These are phyloP conservation scores for Hypsopygia costalis DNA, from an alignment of 2,888 invertebrate species.

Conservation along the genomic window DNA sequence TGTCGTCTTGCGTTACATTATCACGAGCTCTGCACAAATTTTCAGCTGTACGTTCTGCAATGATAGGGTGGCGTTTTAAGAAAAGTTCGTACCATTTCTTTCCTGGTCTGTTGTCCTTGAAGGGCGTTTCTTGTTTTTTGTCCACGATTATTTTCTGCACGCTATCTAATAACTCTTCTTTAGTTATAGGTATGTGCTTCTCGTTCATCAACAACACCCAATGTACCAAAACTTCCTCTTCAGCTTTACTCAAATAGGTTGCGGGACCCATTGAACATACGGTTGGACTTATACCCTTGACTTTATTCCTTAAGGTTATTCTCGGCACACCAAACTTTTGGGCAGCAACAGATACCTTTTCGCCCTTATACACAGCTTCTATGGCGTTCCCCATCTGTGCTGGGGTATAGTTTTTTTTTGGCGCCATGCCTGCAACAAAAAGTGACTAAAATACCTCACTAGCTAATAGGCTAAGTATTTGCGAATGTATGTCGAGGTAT, in stretches of 20 bases:
- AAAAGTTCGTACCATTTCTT: constrained; percentile 29
- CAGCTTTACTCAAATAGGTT: constrained; percentile 17
- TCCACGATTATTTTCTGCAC: constrained; percentile 16
- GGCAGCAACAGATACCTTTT: too few relatives aligned
- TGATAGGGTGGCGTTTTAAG: constrained; percentile 22
- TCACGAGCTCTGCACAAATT: constrained; percentile 25
- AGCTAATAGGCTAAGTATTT: too few relatives aligned
- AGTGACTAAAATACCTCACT: too few relatives aligned
- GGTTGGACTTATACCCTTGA: constrained; percentile 13
- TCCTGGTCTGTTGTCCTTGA: constrained; percentile 28
- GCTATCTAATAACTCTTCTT: constrained; percentile 21
- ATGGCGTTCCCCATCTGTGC: too few relatives aligned
- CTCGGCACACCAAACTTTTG: background rate
- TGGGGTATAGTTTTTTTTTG: too few relatives aligned
- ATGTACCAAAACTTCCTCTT: constrained; percentile 19
- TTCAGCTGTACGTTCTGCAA: constrained; percentile 24
- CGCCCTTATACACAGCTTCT: too few relatives aligned
- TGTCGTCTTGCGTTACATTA: constrained; percentile 23
- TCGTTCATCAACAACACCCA: constrained; percentile 23
- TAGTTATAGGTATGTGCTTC: constrained; percentile 25
- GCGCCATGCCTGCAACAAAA: too few relatives aligned
- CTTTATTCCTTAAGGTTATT: constrained; percentile 12
- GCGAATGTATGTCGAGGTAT: too few relatives aligned
- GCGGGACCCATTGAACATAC: constrained; percentile 20
- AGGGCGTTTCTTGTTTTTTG: constrained; percentile 13